Evolutionary conservation across 2,797 vertebrate species (phyloP), one percentile per base, ranked within the genome.

Genomic region (Chrysolophus pictus): DNA sequence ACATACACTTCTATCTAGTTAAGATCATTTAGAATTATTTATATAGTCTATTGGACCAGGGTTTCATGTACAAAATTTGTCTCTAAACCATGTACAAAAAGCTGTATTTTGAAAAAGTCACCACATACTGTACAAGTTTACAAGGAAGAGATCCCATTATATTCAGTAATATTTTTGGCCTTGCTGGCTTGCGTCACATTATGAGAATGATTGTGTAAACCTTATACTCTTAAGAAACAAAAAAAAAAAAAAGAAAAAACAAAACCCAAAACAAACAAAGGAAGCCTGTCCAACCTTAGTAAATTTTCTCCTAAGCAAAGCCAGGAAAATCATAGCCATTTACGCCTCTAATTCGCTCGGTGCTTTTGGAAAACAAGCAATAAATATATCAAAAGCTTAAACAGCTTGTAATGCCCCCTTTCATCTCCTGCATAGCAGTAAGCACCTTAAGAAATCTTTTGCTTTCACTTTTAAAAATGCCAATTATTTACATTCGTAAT

Each of bases 121-220:
- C 97, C 97, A 98, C 98, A 97, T 98, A 98, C 99, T 99, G 98
- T 99, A 99, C 99, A 99, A 99, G 98, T 99, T 98, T 99, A 99
- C 98, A 99, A 98, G 98, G 98, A 98, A 98, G 98, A 98, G 97
- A 97, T 97, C 97, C 97, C 97, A 98, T 98, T 98, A 96, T 96
- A 97, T 96, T 98, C 97, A 97, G 96, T 97, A 98, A 97, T 97
- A 96, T 98, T 97, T 98, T 98, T 98, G 97, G 98, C 97, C 97
- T 97, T 97, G 97, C 98, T 98, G 97, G 98, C 96, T 97, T 97
- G 94, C 78, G 96, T 97, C 98, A 97, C 97, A 98, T 97, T 97
- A 97, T 97, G 97, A 98, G 96, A 97, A 97, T 97, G 98, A 98
- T 98, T 98, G 98, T 98, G 98, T 98, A 98, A 98, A 98, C 98